Evolutionary conservation across 1,140 invertebrate genomes (phyloP).

Genomic region (Andricus grossulariae): DNA sequence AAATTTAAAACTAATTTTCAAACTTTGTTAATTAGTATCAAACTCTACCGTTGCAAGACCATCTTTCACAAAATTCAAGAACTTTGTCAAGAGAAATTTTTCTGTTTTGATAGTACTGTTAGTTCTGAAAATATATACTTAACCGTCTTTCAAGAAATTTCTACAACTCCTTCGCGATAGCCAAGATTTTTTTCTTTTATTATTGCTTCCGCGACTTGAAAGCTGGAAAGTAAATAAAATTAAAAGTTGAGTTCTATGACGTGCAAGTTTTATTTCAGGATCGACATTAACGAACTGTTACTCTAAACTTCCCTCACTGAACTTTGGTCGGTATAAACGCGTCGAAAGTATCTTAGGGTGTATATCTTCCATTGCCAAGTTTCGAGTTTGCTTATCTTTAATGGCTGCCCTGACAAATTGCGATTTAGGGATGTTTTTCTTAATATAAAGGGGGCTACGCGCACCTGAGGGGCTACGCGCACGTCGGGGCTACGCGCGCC

Average conservation of each 20-base stretch:
- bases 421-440: not conserved
- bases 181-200: not conserved
- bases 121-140: no score
- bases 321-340: not conserved
- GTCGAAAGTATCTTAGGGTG: not conserved
- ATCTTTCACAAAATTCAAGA: no score
- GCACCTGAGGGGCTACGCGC: no score
- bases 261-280: conserved; percentile 7
- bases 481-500: no score
- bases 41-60: no score
- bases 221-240: conserved; percentile 22
- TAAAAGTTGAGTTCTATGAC: not conserved
- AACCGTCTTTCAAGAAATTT: no score
- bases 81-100: no score
- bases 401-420: not conserved
- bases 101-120: no score
- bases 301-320: conserved; percentile 10
- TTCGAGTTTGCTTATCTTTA: conserved; percentile 1
- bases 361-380: not conserved
- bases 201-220: not conserved
- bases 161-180: no score
- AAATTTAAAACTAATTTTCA: no score
- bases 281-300: not conserved
- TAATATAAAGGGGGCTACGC: not conserved
- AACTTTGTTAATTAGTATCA: no score